Conservation (phyloP, 1,140 invertebrate species). For the Rhysida immarginata region DNA sequence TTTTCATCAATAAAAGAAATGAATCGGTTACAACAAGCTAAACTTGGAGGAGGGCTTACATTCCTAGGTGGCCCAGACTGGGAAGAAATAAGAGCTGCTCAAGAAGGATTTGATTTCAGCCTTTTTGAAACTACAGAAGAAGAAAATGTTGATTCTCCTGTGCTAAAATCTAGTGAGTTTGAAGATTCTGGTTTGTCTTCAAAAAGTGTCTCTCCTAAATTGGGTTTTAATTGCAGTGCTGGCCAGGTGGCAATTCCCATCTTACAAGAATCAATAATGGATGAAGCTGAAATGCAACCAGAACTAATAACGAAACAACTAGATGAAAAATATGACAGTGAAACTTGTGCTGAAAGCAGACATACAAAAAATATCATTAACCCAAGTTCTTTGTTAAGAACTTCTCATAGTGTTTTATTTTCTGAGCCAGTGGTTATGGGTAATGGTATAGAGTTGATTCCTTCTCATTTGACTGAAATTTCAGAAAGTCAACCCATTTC, state of each 20-base stretch:
- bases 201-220: too few species aligned
- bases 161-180: too few species aligned
- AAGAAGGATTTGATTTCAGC: background rate
- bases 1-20: too few species aligned
- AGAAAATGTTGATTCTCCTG: background rate
- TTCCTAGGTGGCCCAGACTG: background rate
- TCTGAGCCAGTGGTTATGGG: background rate
- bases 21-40: background rate
- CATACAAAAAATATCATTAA: too few species aligned
- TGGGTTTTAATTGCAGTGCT: too few species aligned
- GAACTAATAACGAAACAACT: background rate
- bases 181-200: too few species aligned
- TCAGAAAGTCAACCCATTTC: background rate
- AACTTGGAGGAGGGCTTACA: background rate
- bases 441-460: background rate
- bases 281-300: background rate
- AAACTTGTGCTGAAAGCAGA: too few species aligned
- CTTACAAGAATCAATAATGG: background rate
- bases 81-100: background rate
- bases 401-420: background rate
- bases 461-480: background rate
- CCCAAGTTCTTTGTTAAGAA: background rate
- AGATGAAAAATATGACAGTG: background rate
- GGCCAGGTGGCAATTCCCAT: constrained; percentile 4
- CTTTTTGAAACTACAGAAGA: background rate